Base-by-base conservation (phyloP, 2,797 vertebrate genomes). In the Ceyx erithaca region DNA sequence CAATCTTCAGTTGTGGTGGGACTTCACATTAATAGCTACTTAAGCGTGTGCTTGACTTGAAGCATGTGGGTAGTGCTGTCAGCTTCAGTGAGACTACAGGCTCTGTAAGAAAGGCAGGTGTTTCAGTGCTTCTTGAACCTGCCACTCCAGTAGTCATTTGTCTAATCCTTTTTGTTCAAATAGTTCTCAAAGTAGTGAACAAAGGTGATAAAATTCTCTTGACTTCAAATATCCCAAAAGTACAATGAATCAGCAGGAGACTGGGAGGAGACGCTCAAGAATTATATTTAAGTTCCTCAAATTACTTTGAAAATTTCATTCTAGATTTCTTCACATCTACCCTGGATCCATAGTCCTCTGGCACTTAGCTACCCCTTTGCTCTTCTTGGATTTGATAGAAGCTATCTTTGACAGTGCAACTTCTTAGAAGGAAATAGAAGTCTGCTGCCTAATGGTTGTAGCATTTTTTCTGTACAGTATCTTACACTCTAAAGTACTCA, bases 131-230 rank as follows among this genome's bases (percentile, higher is more conserved):
- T 43, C 86, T 77, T 77, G 75, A 93, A 54, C 73, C 76, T 88
- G 80, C 71, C 75, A 73, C 70, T 88, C 49, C 52, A 70, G 45
- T 6, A 67, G 71, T 81, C 86, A 89, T 79, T 84, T 86, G 87
- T 79, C 88, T 90, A 91, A 86, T 84, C 68, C 46, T 79, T 11
- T 89, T 89, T 86, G 63, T 52, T 70, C 73, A 77, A 87, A 83
- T 33, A 76, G 63, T 63, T 76, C 70, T 81, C 54, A 57, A 75
- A 72, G 57, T 10, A 79, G 61, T 0, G 0, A 84, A 70, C 48
- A 85, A 73, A 76, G 40, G 63, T 86, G 70, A 88, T 70, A 25
- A 81, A 91, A 81, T 51, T 30, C 37, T 85, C 62, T 30, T 37
- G 80, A 37, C 23, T 16, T 3, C 30, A n/a, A 61, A 48, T 83